Evolutionary conservation across 2,888 invertebrate genomes (phyloP), one percentile per base, ranked within the genome.

Genomic region (Thysanoteuthis rhombus): DNA sequence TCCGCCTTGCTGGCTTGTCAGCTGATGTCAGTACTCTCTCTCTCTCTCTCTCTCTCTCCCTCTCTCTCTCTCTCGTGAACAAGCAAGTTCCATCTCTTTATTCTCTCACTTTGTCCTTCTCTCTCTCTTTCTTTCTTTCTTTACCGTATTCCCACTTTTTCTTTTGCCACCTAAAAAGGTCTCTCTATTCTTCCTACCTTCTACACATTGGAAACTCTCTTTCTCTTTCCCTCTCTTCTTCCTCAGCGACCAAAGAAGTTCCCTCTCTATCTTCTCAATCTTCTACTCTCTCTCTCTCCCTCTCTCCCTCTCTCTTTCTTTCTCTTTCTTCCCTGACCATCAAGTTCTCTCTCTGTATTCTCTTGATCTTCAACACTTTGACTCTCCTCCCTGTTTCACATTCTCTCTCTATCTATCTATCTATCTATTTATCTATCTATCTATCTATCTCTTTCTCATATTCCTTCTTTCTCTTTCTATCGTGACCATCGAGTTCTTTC

Each of bases 31-130:
- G n/a, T 75, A n/a, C 12, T n/a, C 75, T 75, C 75, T 75, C 2
- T 75, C 75, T 75, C 8, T 75, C 32, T 75, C 32, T n/a, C 32
- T 75, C 12, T n/a, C 75, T n/a, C n/a, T 2, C 32, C 0, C 58
- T 32, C 58, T 6, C 10, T n/a, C 58, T n/a, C n/a, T n/a, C 58
- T 75, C 32, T 75, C 47, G 42, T 42, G 42, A 42, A 5, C 5
- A 42, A 42, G 42, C 42, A 42, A 42, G 1, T 4, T 58, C 25
- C 25, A 25, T 75, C 32, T 28, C 3, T 75, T 10, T n/a, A 0
- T 75, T n/a, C 6, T n/a, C 8, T n/a, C 16, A 8, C 32, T n/a
- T 0, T 10, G 6, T n/a, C 8, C 0, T 0, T 32, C 1, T 10
- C 32, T 10, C 10, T 75, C 2, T n/a, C 6, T n/a, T 8, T 75